Evolutionary conservation across 2,888 invertebrate species (phyloP).

Genomic region (Xylota sylvarum): DNA sequence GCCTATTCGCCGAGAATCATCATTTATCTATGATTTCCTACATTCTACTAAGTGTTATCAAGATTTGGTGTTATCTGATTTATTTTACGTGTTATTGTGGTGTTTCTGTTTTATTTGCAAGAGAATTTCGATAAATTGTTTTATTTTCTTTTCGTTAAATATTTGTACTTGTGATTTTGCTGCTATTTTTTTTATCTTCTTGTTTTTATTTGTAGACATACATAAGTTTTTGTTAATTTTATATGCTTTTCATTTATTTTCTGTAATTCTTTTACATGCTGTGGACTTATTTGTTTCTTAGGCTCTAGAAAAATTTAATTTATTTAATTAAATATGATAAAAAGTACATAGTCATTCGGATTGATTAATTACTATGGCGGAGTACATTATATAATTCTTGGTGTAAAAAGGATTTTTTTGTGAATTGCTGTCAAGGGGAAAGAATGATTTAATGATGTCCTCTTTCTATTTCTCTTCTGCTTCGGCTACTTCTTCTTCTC

Average conservation of each 20-base stretch:
- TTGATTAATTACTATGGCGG: constrained; percentile 26
- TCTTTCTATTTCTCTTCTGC: constrained; percentile 12
- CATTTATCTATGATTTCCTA: constrained; percentile 9
- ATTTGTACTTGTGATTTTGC: constrained; percentile 75
- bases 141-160: constrained; percentile 33
- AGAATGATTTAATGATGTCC: constrained; percentile 19
- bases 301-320: constrained; percentile 40
- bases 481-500: constrained; percentile 7
- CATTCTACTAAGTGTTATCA: constrained; percentile 1
- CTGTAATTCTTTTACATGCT: constrained; percentile 68
- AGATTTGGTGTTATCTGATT: constrained; percentile 20
- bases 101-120: constrained; percentile 21
- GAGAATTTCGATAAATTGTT: constrained; percentile 3
- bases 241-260: constrained; percentile 33
- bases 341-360: constrained; percentile 43
- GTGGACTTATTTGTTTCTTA: constrained; percentile 65
- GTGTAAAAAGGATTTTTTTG: constrained; percentile 24
- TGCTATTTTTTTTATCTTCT: constrained; percentile 44
- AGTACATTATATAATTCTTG: constrained; percentile 23
- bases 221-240: constrained; percentile 24
- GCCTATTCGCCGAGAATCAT: constrained; percentile 24
- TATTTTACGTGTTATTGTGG: not conserved
- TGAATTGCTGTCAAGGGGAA: constrained; percentile 17
- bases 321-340: constrained; percentile 51
- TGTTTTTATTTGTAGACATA: constrained; percentile 44